phyloP scores from a whole-genome alignment of 1,140 invertebrate species.

The Cecropterus lyciades region DNA sequence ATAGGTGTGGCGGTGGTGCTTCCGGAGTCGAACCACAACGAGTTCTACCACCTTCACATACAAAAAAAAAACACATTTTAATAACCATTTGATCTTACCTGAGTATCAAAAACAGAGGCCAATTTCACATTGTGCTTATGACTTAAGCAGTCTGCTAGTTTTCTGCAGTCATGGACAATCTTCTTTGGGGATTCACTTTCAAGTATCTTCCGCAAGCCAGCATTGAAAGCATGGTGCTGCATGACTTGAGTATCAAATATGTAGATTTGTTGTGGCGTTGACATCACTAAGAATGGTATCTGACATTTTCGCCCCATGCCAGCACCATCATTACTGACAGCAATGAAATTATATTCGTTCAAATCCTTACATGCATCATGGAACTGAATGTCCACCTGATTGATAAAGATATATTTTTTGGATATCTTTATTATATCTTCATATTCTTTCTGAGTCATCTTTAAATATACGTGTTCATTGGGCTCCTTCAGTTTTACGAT shows the following conservation, averaged over 20 bases:
- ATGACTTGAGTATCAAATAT: slow-evolving; percentile 83
- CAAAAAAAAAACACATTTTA: no score
- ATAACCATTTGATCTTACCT: slow-evolving; percentile 58
- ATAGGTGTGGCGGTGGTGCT: no score
- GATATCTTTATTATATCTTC: slow-evolving; percentile 72
- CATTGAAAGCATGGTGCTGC: slow-evolving; percentile 78
- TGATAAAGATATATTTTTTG: slow-evolving; percentile 77
- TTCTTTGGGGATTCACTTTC: slow-evolving; percentile 77
- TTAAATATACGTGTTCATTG: slow-evolving; percentile 60
- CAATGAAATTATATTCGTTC: slow-evolving; percentile 65
- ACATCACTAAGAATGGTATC: slow-evolving; percentile 76
- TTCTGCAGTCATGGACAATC: slow-evolving; percentile 82
- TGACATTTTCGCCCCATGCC: slow-evolving; percentile 80
- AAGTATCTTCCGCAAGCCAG: slow-evolving; percentile 73
- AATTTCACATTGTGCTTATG: slow-evolving; percentile 81
- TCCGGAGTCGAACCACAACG: no score
- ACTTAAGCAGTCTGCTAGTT: slow-evolving; percentile 79
- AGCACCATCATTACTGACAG: slow-evolving; percentile 73
- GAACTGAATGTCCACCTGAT: slow-evolving; percentile 77
- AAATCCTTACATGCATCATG: slow-evolving; percentile 75
- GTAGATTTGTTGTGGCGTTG: slow-evolving; percentile 79
- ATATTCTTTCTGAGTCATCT: slow-evolving; percentile 74
- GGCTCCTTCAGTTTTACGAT: slow-evolving; percentile 70
- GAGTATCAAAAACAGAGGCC: slow-evolving; percentile 82
- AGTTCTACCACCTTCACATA: no score